Evolutionary conservation across 2,797 vertebrate genomes (phyloP), one percentile per base, ranked within the genome.

Genomic region (Sebastes reedi): DNA sequence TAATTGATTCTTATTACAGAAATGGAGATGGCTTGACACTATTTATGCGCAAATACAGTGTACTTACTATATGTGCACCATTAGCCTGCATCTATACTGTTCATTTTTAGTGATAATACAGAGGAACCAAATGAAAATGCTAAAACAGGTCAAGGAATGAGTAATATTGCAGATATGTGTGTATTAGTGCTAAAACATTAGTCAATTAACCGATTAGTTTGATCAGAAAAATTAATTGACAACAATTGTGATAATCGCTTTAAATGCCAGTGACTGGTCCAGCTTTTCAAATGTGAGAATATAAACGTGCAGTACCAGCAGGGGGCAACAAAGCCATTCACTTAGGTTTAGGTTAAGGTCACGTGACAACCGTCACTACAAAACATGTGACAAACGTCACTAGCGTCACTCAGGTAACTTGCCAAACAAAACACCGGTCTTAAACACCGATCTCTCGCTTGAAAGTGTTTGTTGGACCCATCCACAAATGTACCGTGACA

Each of bases 1-100:
- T 66, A 73, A 86, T 70, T 76, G 68, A 75, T 86, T 89, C 30
- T 73, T 64, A 68, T 79, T 54, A 66, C 16, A 54, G 50, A 67
- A 52, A 82, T 34, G 34, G 56, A 79, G 50, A 52, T 42, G 76
- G 72, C 29, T 67, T 75, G 50, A 67, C 77, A 69, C 20, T 61
- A 58, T 83, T 52, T 77, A 34, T 34, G 59, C 62, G 32, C 20
- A 67, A 46, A 75, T 11, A 14, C 42, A 54, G 65, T 32, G 2
- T 8, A 8, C 16, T 30, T 8, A 8, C 16, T 30, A 18, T 11
- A n/a, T 55, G 4, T n/a, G 3, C 46, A 39, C 30, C 25, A 55
- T 52, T 27, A 73, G 18, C 16, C 71, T 67, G 6, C 27, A 13
- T 30, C 32, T 24, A 5, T 25, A 12, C 9, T n/a, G 24, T 50